Evolutionary conservation across 1,140 invertebrate genomes (phyloP).

Genomic region (Anoplolepis gracilipes): DNA sequence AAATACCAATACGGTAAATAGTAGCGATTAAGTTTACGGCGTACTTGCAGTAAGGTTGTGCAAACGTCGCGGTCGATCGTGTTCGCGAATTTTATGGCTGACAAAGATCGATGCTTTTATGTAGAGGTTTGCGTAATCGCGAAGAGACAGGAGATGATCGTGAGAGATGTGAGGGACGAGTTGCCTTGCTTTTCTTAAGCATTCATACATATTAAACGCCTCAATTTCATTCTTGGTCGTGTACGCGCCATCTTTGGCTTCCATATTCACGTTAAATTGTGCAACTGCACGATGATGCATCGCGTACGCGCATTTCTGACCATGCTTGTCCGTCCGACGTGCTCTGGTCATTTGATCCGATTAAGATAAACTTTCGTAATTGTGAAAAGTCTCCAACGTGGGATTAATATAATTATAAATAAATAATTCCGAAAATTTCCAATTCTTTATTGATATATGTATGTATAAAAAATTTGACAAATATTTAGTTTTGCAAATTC

Average conservation of each 20-base stretch:
- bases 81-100: constrained; percentile 28
- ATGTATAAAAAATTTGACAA: neutral
- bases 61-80: constrained; percentile 20
- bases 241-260: constrained; percentile 67
- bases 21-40: constrained; percentile 36
- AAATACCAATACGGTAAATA: constrained; percentile 40
- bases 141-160: constrained; percentile 43
- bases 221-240: constrained; percentile 73
- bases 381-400: neutral
- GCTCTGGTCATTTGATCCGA: neutral
- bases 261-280: constrained; percentile 67
- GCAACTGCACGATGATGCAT: constrained; percentile 74
- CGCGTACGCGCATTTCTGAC: constrained; percentile 56
- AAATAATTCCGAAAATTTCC: neutral
- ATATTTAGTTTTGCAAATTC: neutral
- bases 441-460: neutral
- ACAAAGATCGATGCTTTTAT: constrained; percentile 62
- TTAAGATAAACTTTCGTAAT: neutral
- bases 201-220: constrained; percentile 78
- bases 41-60: constrained; percentile 17
- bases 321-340: constrained; percentile 55
- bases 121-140: constrained; percentile 40
- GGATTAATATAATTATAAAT: too few species aligned
- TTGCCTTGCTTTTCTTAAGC: constrained; percentile 70
- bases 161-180: constrained; percentile 10